These are phyloP conservation scores for Meriones unguiculatus DNA, from an alignment of 2,113 vertebrate genomes.

Conservation along the genomic window DNA sequence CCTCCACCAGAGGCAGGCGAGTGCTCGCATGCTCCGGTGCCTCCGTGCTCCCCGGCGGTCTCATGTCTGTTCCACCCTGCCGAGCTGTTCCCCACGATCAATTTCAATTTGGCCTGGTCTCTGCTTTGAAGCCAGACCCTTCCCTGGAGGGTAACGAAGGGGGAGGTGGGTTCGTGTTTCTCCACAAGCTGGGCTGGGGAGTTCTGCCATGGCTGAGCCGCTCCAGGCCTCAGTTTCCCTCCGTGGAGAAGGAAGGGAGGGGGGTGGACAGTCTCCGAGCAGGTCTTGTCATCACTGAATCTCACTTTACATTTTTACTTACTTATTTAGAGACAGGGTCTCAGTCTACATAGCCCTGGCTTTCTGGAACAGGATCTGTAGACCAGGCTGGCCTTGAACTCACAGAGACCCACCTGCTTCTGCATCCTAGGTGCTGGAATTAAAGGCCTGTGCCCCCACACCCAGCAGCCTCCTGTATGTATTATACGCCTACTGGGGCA, in stretches of 20 bases:
- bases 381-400: not conserved
- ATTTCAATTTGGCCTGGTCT: conserved; percentile 71
- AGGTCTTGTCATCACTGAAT: not conserved
- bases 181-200: rapidly evolving
- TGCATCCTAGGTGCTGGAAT: not conserved
- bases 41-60: conserved; percentile 47
- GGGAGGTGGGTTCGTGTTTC: not conserved
- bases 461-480: not conserved
- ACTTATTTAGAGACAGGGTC: not conserved
- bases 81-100: conserved; percentile 76
- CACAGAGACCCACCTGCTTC: not conserved
- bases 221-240: conserved; percentile 6
- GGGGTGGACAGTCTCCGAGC: rapidly evolving
- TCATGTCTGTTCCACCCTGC: conserved; percentile 73
- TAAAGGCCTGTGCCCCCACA: not conserved
- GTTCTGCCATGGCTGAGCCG: not conserved
- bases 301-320: not conserved
- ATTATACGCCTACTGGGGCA: not conserved
- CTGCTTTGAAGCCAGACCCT: conserved; percentile 37
- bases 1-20: not conserved
- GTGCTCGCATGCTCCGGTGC: not conserved
- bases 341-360: not conserved
- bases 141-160: not conserved
- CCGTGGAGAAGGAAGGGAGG: not conserved
- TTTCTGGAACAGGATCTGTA: no score